phyloP scores from a whole-genome alignment of 1,140 invertebrate species.

The Eupristina koningsbergeri region DNA sequence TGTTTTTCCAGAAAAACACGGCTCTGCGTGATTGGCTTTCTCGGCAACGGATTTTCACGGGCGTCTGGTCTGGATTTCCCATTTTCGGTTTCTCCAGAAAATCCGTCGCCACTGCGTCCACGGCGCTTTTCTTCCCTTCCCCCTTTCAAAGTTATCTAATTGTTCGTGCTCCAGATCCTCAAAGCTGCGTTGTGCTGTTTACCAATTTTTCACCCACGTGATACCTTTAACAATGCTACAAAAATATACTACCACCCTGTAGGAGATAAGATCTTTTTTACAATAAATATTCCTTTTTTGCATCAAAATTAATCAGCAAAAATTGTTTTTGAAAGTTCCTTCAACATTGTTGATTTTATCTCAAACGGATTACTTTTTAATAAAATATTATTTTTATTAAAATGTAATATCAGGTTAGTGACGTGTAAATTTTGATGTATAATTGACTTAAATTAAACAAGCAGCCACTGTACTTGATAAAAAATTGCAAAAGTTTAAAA shows the following conservation, averaged over 20 bases:
- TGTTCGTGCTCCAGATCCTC: too few species aligned
- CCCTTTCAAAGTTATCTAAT: background rate
- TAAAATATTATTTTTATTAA: background rate
- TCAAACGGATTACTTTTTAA: background rate
- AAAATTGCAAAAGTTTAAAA: background rate
- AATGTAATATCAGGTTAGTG: background rate
- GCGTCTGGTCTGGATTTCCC: background rate
- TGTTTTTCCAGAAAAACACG: conserved; percentile 17
- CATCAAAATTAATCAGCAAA: background rate
- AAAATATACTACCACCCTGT: too few species aligned
- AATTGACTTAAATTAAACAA: background rate
- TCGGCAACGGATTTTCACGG: background rate
- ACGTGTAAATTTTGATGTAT: background rate
- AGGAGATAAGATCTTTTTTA: too few species aligned
- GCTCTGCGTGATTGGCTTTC: conserved; percentile 33
- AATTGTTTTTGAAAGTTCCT: background rate
- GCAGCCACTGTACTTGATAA: background rate
- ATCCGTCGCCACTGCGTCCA: background rate
- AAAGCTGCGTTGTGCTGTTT: background rate
- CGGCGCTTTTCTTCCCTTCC: background rate
- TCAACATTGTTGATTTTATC: background rate
- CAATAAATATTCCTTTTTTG: background rate
- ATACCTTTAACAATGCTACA: too few species aligned
- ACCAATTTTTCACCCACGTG: too few species aligned
- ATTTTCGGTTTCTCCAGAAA: background rate